A percentile compares a stretch with the other conserved stretches of the same genome.
phyloP scores from a whole-genome alignment of 2,797 vertebrate species.

The Tamandua tetradactyla region DNA sequence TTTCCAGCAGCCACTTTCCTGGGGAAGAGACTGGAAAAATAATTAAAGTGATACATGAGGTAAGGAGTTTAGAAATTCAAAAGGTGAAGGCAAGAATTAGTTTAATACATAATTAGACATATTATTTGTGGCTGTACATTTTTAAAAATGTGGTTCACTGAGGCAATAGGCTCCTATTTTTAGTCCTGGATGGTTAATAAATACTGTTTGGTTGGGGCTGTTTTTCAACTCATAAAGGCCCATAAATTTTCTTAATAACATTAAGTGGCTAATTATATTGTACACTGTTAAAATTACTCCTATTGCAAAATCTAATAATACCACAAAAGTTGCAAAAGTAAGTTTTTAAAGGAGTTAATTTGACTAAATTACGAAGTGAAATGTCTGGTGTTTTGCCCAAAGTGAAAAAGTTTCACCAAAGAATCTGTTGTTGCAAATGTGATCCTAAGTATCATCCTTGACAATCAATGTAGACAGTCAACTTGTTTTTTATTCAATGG shows the following conservation, averaged over 20 bases:
- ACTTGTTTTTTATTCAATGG: accelerated
- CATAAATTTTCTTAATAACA: conserved; percentile 66
- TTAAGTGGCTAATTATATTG: conserved; percentile 68
- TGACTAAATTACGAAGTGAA: not conserved
- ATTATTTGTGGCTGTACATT: conserved; percentile 75
- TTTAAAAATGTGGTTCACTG: conserved; percentile 69
- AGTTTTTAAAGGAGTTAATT: conserved; percentile 58
- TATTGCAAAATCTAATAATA: conserved; percentile 57
- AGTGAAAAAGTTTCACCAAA: not conserved
- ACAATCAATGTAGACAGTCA: accelerated
- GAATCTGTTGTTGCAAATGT: not conserved
- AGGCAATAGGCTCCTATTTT: conserved; percentile 58
- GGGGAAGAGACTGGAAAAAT: conserved; percentile 87
- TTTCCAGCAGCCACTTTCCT: conserved; percentile 85
- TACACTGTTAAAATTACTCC: conserved; percentile 58
- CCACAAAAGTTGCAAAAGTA: conserved; percentile 64
- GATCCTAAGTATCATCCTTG: not conserved
- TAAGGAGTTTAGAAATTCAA: conserved; percentile 85
- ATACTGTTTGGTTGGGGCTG: conserved; percentile 58
- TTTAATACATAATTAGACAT: conserved; percentile 82
- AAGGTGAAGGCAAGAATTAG: conserved; percentile 81
- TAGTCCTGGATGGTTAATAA: conserved; percentile 67
- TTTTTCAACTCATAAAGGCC: conserved; percentile 67
- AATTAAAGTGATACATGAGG: conserved; percentile 90
- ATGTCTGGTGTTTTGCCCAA: not conserved